Base-by-base conservation (phyloP, 2,888 invertebrate genomes). In the Serripes groenlandicus region DNA sequence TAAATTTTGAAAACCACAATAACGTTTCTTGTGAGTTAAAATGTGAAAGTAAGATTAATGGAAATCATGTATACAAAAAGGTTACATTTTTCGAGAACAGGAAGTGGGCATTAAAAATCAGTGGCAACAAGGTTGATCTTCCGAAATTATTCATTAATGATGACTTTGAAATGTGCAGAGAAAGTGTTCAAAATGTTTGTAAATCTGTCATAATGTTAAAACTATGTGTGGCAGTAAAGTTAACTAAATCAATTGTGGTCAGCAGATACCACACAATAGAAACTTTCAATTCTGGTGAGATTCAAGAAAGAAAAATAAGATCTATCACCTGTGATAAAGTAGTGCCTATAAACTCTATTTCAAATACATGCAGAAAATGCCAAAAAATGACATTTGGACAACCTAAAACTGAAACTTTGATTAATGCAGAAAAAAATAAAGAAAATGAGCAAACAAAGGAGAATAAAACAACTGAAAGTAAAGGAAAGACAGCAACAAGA, bases 251-350 rank as follows among this genome's bases (percentile, higher is more conserved):
- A 23, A 73, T 82, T 21, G 69, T 78, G 28, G 34, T 76, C 1
- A 78, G 62, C 34, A 62, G 78, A 68, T 82, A 62, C 34, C 82
- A 82, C 54, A 58, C 78, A 1, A 21, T 64, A 18, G 70, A 82
- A 42, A n/a, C 23, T 23, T n/a, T 75, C 11, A 72, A 56, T 42
- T 26, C 18, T n/a, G 18, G 54, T 32, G 62, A 18, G 3, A 42
- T 2, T 3, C 37, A 60, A 32, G 32, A 26, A 62, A 73, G 73
- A 30, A 73, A 42, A 18, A 9, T 73, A 4, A 15, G 62, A 23
- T 62, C 73, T 5, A 42, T 42, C 2, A 26, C 42, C 2, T 73
- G 60, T 60, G 28, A 73, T n/a, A 73, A 34, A 35, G 49, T 62
- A 4, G 49, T 62, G 2, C 18, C 42, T 21, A 21, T 62, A 1